Evolutionary conservation across 1,140 invertebrate genomes (phyloP).

Genomic region (Drosophila erecta): DNA sequence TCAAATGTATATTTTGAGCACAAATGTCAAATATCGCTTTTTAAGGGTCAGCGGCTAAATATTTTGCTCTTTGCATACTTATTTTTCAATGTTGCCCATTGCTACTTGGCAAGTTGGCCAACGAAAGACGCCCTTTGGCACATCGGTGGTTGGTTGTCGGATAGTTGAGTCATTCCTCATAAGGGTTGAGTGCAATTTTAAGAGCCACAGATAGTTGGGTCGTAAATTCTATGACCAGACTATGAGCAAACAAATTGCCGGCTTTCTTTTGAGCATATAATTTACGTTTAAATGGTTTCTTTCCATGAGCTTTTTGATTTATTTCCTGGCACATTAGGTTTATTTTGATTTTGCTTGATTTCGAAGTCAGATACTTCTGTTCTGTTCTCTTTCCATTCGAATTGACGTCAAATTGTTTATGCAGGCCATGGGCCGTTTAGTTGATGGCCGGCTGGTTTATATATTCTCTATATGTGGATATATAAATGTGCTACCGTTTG

Average conservation of each 20-base stretch:
- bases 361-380: slow-evolving; percentile 31
- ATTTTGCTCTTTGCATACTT: slow-evolving; percentile 51
- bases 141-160: slow-evolving; percentile 21
- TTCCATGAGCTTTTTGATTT: slow-evolving; percentile 26
- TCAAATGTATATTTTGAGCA: slow-evolving; percentile 77
- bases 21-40: slow-evolving; percentile 82
- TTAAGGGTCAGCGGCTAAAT: slow-evolving; percentile 75
- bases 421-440: slow-evolving; percentile 59
- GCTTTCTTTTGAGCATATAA: slow-evolving; percentile 3
- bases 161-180: slow-evolving; percentile 53
- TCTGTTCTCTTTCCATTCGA: slow-evolving; percentile 24
- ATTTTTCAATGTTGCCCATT: slow-evolving; percentile 57
- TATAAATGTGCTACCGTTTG: slow-evolving; percentile 32
- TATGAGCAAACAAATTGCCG: slow-evolving; percentile 18
- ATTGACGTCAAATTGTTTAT: slow-evolving; percentile 81
- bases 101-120: slow-evolving; percentile 39
- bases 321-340: slow-evolving; percentile 22
- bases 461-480: slow-evolving; percentile 26
- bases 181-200: slow-evolving; percentile 54
- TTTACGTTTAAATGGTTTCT: slow-evolving; percentile 28
- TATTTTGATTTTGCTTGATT: slow-evolving; percentile 43
- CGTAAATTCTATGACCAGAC: slow-evolving; percentile 21
- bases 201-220: slow-evolving; percentile 20
- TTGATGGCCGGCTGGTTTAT: slow-evolving; percentile 44
- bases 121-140: slow-evolving; percentile 39